Evolutionary conservation across 2,797 vertebrate genomes (phyloP).

Genomic region (Squalus acanthias): DNA sequence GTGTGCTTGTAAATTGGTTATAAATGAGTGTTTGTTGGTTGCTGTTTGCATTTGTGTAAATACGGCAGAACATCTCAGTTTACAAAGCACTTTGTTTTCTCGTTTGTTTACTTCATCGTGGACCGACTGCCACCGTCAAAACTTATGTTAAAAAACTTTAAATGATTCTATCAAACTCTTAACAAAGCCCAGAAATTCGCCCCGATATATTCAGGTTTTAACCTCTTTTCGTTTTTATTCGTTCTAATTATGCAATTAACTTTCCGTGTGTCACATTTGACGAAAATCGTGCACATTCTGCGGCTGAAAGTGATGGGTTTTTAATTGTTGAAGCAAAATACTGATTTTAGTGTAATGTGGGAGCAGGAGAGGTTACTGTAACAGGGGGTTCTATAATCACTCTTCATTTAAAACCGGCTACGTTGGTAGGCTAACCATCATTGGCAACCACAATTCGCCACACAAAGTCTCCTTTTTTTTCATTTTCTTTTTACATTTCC

Average conservation of each 20-base stretch:
- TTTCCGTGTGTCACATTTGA: not conserved
- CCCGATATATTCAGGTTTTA: not conserved
- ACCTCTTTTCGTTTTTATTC: not conserved
- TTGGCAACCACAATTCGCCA: not conserved
- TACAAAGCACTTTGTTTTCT: slow-evolving; percentile 23
- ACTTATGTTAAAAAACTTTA: not conserved
- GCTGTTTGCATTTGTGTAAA: slow-evolving; percentile 23
- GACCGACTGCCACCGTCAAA: not conserved
- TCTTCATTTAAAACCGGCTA: not conserved
- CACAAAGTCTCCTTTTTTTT: not conserved
- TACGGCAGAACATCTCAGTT: slow-evolving; percentile 17
- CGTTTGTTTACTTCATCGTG: not conserved
- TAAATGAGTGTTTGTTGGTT: slow-evolving; percentile 14
- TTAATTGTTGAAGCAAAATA: slow-evolving; percentile 22
- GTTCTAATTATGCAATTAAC: slow-evolving; percentile 13
- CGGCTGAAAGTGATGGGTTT: not conserved
- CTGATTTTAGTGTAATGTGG: slow-evolving; percentile 17
- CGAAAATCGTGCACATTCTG: not conserved
- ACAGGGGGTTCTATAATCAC: not conserved
- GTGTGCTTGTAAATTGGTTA: slow-evolving; percentile 6
- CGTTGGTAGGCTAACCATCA: slow-evolving; percentile 12
- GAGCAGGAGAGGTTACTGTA: slow-evolving; percentile 26
- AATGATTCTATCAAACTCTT: not conserved
- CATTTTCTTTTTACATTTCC: not conserved
- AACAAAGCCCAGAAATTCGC: not conserved